Percentiles rank a stretch among this genome's conserved stretches.
Evolutionary conservation across 1,140 invertebrate genomes (phyloP).

Genomic region (Halyomorpha halys): DNA sequence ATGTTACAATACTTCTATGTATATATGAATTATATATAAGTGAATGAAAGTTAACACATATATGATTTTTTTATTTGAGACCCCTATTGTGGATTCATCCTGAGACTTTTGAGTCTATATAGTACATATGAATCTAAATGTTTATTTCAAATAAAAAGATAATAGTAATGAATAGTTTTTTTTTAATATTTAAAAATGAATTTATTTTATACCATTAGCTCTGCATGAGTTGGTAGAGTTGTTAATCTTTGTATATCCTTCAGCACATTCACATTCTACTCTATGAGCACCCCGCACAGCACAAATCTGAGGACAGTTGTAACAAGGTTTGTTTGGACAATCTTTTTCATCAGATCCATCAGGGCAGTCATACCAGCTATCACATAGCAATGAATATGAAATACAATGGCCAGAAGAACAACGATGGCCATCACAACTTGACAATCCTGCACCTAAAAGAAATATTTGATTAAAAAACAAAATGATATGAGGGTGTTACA

Average conservation of each 20-base stretch:
- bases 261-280: slow-evolving; percentile 26
- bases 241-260: slow-evolving; percentile 29
- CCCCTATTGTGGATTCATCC: no score
- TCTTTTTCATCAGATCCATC: slow-evolving; percentile 50
- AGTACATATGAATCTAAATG: no score
- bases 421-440: neutral
- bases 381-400: slow-evolving; percentile 36
- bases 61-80: no score
- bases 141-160: no score
- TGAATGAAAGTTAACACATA: no score
- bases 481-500: no score
- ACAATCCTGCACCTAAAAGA: neutral
- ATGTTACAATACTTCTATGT: no score
- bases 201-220: neutral
- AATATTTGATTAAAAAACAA: no score
- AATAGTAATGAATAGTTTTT: no score
- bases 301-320: slow-evolving; percentile 26
- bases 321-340: slow-evolving; percentile 35
- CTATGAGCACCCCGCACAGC: slow-evolving; percentile 7
- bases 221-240: slow-evolving; percentile 44
- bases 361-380: slow-evolving; percentile 50
- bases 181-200: no score
- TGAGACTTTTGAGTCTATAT: no score
- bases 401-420: slow-evolving; percentile 17
- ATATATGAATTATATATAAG: no score